Evolutionary conservation across 2,113 vertebrate species (phyloP).

Genomic region (Prochilodus magdalenae): DNA sequence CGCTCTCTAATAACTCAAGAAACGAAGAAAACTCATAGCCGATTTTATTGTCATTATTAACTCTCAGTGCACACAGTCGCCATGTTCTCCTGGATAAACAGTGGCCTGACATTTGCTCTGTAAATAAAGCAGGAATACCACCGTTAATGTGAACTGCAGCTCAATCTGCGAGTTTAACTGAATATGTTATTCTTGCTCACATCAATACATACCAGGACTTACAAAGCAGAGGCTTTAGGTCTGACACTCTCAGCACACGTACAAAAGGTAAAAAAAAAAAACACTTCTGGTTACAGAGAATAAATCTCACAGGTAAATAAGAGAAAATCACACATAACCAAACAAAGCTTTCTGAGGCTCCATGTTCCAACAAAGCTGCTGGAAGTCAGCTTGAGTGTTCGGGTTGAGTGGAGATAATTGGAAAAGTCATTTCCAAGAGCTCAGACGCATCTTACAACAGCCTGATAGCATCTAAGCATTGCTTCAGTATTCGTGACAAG

Average conservation of each 20-base stretch:
- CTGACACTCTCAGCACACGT: not conserved
- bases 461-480: not conserved
- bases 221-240: not conserved
- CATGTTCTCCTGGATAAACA: not conserved
- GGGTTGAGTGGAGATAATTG: not conserved
- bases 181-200: not conserved
- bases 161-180: not conserved
- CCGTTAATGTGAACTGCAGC: not conserved
- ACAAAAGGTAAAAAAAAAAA: not conserved
- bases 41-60: too few relatives aligned
- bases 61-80: not conserved
- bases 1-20: not conserved
- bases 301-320: not conserved
- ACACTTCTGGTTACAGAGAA: too few relatives aligned
- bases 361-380: not conserved
- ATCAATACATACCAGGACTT: not conserved
- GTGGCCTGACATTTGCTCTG: not conserved
- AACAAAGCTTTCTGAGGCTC: not conserved
- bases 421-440: not conserved
- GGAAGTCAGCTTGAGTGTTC: not conserved
- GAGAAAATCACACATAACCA: not conserved
- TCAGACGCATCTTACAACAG: not conserved
- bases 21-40: not conserved
- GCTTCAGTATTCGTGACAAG: not conserved
- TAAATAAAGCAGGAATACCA: constrained; percentile 6